Percentiles rank a stretch among this genome's conserved stretches.
phyloP scores from a whole-genome alignment of 1,140 invertebrate species.

The Ceratitis capitata region DNA sequence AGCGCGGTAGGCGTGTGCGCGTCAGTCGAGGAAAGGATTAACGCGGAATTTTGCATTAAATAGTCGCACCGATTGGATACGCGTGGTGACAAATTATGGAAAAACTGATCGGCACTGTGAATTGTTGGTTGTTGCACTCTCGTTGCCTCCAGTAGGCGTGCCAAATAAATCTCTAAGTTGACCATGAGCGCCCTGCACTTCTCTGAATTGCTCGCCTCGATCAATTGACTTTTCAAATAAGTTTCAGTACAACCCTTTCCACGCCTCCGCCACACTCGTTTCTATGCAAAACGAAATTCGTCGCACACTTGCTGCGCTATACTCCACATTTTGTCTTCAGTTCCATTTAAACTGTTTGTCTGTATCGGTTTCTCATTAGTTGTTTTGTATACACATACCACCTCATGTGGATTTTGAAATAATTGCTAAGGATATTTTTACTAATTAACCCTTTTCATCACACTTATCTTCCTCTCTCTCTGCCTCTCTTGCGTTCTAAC shows the following conservation, averaged over 20 bases:
- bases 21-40: conserved; percentile 13
- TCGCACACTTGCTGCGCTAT: no score
- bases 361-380: background rate
- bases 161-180: background rate
- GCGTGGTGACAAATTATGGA: background rate
- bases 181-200: background rate
- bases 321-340: no score
- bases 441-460: conserved; percentile 40
- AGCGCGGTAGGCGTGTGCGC: background rate
- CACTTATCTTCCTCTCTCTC: no score
- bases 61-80: background rate
- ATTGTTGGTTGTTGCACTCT: background rate
- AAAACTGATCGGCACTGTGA: no score
- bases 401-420: conserved; percentile 32
- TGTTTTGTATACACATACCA: background rate
- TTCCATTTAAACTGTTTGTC: no score
- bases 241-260: background rate
- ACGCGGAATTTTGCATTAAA: background rate
- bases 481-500: no score
- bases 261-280: background rate
- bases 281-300: no score
- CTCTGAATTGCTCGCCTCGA: background rate
- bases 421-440: conserved; percentile 9
- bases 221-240: background rate
- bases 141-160: background rate